Evolutionary conservation across 2,797 vertebrate genomes (phyloP), one percentile per base, ranked within the genome.

Genomic region (Anabas testudineus): DNA sequence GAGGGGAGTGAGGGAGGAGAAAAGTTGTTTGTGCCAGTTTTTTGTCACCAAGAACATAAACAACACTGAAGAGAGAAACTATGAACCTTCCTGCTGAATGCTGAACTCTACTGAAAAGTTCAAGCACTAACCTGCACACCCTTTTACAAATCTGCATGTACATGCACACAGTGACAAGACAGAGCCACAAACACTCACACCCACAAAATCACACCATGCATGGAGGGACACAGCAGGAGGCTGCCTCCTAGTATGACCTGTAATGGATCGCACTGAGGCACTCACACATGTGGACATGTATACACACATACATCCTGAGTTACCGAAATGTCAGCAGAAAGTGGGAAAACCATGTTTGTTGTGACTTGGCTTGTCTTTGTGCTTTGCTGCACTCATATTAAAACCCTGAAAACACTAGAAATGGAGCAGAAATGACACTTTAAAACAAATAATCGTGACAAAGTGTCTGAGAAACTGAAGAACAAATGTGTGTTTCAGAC

Each of bases 281-380:
- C 68, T 74, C 54, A 41, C 45, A 16, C 19, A 62, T 28, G 41
- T 46, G 60, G 39, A 46, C 60, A 67, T 46, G 63, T 52, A 75
- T 32, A 70, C 51, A 59, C 67, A 64, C 54, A 70, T 71, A 69
- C 32, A 66, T 34, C 43, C 71, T 68, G 46, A 67, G 67, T 68
- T 63, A 63, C 67, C 16, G 10, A 74, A 65, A 78, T 73, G 71
- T 78, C 82, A 81, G 60, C 51, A 70, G 71, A 85, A 81, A 30
- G 84, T 74, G 76, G 63, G 41, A 55, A 43, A 84, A 55, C 46
- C 2, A 12, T 87, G 80, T 84, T 84, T 84, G 85, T 84, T 86
- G 79, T 88, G 86, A 88, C 82, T 82, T n/a, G 60, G 41, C 64
- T 77, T 62, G 68, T 86, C 70, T 73, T 72, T 86, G 78, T 61